Evolutionary conservation across 2,888 invertebrate species (phyloP).

Genomic region (Drosophila affinis): DNA sequence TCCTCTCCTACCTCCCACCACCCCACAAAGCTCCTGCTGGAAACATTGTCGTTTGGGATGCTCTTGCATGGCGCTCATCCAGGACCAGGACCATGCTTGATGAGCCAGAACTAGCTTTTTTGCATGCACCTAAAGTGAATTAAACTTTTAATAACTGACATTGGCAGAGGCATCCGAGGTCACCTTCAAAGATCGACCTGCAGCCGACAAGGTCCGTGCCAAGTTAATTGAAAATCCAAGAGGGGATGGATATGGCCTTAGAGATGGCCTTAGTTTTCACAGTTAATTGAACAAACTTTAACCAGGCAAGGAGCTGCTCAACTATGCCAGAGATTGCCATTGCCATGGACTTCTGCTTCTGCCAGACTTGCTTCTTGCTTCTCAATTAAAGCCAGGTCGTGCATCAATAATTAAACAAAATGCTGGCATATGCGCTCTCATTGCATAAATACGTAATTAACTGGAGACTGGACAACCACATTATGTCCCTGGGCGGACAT

Average conservation of each 20-base stretch:
- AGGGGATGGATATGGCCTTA: constrained; percentile 16
- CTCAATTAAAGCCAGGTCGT: constrained; percentile 11
- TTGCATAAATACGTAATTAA: constrained; percentile 44
- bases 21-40: not conserved
- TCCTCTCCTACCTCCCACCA: not conserved
- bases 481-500: constrained; percentile 29
- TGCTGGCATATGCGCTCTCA: constrained; percentile 38
- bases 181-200: constrained; percentile 39
- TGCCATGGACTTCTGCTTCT: not conserved
- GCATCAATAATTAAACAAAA: constrained; percentile 46
- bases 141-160: constrained; percentile 72
- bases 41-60: constrained; percentile 20
- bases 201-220: constrained; percentile 31
- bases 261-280: constrained; percentile 19
- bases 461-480: constrained; percentile 12
- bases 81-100: constrained; percentile 17
- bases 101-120: constrained; percentile 61
- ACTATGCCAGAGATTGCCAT: constrained; percentile 14
- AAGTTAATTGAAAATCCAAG: constrained; percentile 70
- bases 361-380: not conserved
- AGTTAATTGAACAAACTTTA: constrained; percentile 21
- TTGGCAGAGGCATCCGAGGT: constrained; percentile 23
- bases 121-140: constrained; percentile 65
- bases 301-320: not conserved
- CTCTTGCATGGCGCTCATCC: not conserved